Evolutionary conservation across 2,888 invertebrate genomes (phyloP).

Genomic region (Meiosimyza platycephala): DNA sequence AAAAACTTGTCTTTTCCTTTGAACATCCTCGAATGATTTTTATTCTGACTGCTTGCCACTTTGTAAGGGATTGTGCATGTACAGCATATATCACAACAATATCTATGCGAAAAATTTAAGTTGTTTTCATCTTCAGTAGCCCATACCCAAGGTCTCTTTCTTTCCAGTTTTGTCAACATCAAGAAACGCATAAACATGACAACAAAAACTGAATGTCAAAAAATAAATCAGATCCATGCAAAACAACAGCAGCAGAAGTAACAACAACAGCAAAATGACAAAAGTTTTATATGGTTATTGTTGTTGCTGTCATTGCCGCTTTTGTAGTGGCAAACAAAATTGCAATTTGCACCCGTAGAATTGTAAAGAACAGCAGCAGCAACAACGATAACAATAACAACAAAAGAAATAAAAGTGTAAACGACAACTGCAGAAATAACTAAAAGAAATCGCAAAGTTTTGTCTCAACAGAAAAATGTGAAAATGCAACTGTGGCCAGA

Average conservation of each 20-base stretch:
- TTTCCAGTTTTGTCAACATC: no score
- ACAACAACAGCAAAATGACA: not conserved
- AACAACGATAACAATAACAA: slow-evolving; percentile 7
- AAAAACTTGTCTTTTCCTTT: no score
- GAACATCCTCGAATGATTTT: no score
- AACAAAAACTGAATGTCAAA: slow-evolving; percentile 17
- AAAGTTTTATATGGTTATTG: slow-evolving; percentile 20
- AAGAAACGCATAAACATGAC: slow-evolving; percentile 10
- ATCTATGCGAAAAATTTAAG: no score
- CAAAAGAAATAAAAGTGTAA: slow-evolving; percentile 21
- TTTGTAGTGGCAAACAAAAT: slow-evolving; percentile 26
- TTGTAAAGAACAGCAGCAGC: slow-evolving; percentile 9
- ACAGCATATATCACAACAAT: no score
- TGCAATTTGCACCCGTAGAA: slow-evolving; percentile 33
- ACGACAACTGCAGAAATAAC: no score
- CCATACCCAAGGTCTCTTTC: no score
- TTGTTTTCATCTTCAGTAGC: no score
- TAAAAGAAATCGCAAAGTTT: not conserved
- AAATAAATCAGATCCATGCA: slow-evolving; percentile 33
- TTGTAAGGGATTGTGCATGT: no score
- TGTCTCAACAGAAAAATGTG: slow-evolving; percentile 11
- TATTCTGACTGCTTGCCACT: no score
- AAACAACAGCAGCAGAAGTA: slow-evolving; percentile 8
- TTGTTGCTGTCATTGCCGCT: not conserved
- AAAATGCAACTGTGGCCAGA: slow-evolving; percentile 23